A percentile compares a stretch with the other conserved stretches of the same genome.
These are phyloP conservation scores for Scortum barcoo DNA, from an alignment of 2,113 vertebrate species.

Conservation along the genomic window DNA sequence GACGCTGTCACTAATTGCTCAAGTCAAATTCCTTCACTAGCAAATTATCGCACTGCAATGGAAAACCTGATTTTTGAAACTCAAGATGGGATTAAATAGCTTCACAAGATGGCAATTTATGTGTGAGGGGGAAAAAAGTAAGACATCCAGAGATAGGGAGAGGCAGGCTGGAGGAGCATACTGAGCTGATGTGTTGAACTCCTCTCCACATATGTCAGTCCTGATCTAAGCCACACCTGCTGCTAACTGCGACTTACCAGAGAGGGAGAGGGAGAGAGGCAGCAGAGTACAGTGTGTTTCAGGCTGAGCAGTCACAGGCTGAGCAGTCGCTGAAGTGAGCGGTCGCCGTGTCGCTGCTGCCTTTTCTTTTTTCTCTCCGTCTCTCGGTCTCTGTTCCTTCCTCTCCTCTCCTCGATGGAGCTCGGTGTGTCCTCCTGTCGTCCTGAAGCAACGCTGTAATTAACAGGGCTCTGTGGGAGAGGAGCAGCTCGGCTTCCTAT, in stretches of 20 bases:
- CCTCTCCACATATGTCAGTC: slow-evolving; percentile 84
- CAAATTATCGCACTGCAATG: background rate
- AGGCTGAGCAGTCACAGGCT: slow-evolving; percentile 74
- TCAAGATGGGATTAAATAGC: background rate
- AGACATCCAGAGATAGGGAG: background rate
- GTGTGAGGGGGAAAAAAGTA: background rate
- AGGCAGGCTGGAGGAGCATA: slow-evolving; percentile 38
- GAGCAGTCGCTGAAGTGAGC: slow-evolving; percentile 57
- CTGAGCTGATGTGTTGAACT: slow-evolving; percentile 71
- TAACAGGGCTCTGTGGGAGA: slow-evolving; percentile 73
- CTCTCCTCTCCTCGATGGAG: slow-evolving; percentile 66
- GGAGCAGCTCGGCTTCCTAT: slow-evolving; percentile 17
- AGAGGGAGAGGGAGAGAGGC: slow-evolving; percentile 47
- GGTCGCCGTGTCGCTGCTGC: slow-evolving; percentile 58
- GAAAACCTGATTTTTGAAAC: background rate
- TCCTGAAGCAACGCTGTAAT: slow-evolving; percentile 70
- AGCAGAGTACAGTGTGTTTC: slow-evolving; percentile 67
- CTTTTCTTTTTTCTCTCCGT: slow-evolving; percentile 16
- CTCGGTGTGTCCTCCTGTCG: slow-evolving; percentile 30
- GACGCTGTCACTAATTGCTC: background rate
- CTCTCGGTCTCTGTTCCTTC: slow-evolving; percentile 44
- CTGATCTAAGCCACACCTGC: slow-evolving; percentile 87
- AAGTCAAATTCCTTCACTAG: background rate
- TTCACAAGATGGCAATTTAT: background rate
- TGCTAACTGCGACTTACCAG: slow-evolving; percentile 67